These are phyloP conservation scores for Hirtodrosophila duncani DNA, from an alignment of 2,888 invertebrate genomes.

Conservation along the genomic window DNA sequence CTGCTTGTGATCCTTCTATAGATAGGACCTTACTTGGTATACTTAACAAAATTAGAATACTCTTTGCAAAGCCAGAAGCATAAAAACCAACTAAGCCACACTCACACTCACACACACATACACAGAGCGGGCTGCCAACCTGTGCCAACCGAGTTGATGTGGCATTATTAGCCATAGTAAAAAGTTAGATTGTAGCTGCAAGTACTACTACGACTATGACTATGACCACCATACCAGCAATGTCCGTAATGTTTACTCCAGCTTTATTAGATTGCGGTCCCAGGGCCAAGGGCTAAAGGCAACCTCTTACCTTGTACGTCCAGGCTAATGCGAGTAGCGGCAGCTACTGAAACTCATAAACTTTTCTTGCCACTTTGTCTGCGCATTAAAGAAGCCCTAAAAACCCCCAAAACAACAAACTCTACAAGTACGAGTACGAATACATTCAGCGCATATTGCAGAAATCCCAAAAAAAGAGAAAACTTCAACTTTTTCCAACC, in stretches of 20 bases:
- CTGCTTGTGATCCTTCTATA: too few species aligned
- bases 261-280: slow-evolving; percentile 62
- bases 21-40: too few species aligned
- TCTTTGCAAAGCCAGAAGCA: slow-evolving; percentile 17
- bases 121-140: slow-evolving; percentile 48
- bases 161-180: slow-evolving; percentile 66
- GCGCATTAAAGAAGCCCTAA: slow-evolving; percentile 65
- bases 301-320: too few species aligned
- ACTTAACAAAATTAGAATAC: too few species aligned
- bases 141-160: slow-evolving; percentile 55
- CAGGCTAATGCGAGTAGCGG: slow-evolving; percentile 2
- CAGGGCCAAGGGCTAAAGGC: too few species aligned
- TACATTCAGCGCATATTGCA: slow-evolving; percentile 33
- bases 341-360: slow-evolving; percentile 46
- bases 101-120: background rate
- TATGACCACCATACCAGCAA: too few species aligned
- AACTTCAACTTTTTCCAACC: slow-evolving; percentile 45
- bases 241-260: slow-evolving; percentile 40
- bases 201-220: too few species aligned
- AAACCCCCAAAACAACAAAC: slow-evolving; percentile 27
- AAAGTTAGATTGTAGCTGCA: slow-evolving; percentile 58
- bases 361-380: slow-evolving; percentile 56
- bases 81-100: slow-evolving; percentile 13
- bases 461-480: slow-evolving; percentile 29
- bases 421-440: slow-evolving; percentile 3